phyloP scores from a whole-genome alignment of 2,888 invertebrate species.

The Lasioglossum oenotherae region DNA sequence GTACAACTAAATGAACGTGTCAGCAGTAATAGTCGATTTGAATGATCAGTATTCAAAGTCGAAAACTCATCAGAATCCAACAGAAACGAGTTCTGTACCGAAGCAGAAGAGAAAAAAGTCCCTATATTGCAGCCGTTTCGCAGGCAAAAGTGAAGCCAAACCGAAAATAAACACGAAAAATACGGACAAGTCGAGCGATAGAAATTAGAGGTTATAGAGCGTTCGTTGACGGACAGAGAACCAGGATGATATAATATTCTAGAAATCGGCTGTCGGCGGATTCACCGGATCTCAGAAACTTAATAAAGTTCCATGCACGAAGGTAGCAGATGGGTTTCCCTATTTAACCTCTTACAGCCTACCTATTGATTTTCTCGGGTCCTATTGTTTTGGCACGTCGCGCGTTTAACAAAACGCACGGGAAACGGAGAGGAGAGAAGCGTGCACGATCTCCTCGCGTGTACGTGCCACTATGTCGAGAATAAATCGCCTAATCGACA shows the following conservation, averaged over 20 bases:
- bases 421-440: slow-evolving; percentile 50
- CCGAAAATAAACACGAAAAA: background rate
- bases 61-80: background rate
- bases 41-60: background rate
- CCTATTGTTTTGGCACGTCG: slow-evolving; percentile 80
- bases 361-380: slow-evolving; percentile 80
- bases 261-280: background rate
- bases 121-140: background rate
- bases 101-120: background rate
- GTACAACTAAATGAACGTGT: background rate
- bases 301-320: slow-evolving; percentile 49
- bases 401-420: slow-evolving; percentile 63
- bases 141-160: too few relatives aligned
- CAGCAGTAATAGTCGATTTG: background rate
- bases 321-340: slow-evolving; percentile 66
- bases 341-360: slow-evolving; percentile 77
- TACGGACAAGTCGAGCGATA: background rate
- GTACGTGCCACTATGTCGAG: background rate
- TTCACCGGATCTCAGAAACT: slow-evolving; percentile 42
- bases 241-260: slow-evolving; percentile 2
- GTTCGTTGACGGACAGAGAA: background rate
- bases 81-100: background rate
- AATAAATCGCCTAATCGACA: slow-evolving; percentile 2
- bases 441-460: background rate
- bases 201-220: slow-evolving; percentile 19